These are phyloP conservation scores for Plebejus melissa DNA, from an alignment of 2,888 invertebrate species.

Conservation along the genomic window DNA sequence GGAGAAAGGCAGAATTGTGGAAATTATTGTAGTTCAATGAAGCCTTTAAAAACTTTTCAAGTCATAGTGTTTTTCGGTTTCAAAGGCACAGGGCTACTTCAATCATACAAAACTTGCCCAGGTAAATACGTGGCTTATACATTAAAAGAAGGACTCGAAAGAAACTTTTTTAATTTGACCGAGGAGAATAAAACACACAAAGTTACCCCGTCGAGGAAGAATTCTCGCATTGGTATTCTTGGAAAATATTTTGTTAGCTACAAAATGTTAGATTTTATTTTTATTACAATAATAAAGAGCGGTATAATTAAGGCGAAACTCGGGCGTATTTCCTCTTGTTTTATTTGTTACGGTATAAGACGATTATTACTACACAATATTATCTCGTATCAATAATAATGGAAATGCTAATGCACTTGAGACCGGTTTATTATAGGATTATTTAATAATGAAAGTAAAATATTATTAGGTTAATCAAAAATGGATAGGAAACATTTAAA, in stretches of 20 bases:
- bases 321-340: neutral
- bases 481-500: no score
- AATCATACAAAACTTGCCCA: slow-evolving; percentile 15
- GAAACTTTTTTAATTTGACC: slow-evolving; percentile 30
- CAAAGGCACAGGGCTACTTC: neutral
- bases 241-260: slow-evolving; percentile 18
- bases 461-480: no score
- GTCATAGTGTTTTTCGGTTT: neutral
- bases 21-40: neutral
- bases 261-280: slow-evolving; percentile 13
- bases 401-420: neutral
- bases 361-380: neutral
- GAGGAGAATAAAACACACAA: slow-evolving; percentile 27
- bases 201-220: slow-evolving; percentile 8
- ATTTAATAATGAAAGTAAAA: no score
- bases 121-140: slow-evolving; percentile 26
- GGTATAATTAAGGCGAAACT: neutral
- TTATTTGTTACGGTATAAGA: neutral
- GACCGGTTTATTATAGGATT: no score
- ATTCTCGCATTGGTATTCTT: slow-evolving; percentile 23
- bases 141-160: slow-evolving; percentile 17
- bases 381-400: neutral
- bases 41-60: neutral
- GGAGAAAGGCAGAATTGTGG: neutral
- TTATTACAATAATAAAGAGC: slow-evolving; percentile 17